Conservation (phyloP, 1,140 invertebrate genomes). For the Maniola jurtina region DNA sequence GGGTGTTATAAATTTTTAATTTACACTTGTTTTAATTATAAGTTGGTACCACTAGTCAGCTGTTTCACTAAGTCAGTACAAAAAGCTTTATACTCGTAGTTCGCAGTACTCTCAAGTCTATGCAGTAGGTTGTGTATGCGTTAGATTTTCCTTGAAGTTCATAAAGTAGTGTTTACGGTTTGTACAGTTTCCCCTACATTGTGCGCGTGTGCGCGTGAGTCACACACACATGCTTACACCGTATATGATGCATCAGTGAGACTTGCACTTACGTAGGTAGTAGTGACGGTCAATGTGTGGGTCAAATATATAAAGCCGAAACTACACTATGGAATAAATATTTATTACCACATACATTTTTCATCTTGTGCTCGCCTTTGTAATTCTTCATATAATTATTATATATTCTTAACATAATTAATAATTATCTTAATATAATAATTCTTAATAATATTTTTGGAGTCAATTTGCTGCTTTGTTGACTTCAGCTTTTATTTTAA, state of each 20-base stretch:
- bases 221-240: conserved; percentile 8
- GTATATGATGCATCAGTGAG: conserved; percentile 1
- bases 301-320: not conserved
- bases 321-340: not conserved
- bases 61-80: not conserved
- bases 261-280: not conserved
- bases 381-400: too few species aligned
- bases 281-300: conserved; percentile 10
- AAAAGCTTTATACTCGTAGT: not conserved
- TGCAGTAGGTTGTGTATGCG: conserved; percentile 23
- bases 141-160: conserved; percentile 30
- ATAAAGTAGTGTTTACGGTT: conserved; percentile 15
- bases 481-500: too few species aligned
- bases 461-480: too few species aligned
- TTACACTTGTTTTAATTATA: too few species aligned
- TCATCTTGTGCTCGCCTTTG: not conserved
- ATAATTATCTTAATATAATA: too few species aligned
- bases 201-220: conserved; percentile 20
- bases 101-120: not conserved
- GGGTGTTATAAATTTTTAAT: too few species aligned
- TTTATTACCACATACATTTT: not conserved
- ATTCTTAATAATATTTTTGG: too few species aligned
- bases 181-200: conserved; percentile 23
- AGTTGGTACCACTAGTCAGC: too few species aligned
- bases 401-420: too few species aligned